Conservation (phyloP, 2,797 vertebrate genomes). For the Rhincodon typus region DNA sequence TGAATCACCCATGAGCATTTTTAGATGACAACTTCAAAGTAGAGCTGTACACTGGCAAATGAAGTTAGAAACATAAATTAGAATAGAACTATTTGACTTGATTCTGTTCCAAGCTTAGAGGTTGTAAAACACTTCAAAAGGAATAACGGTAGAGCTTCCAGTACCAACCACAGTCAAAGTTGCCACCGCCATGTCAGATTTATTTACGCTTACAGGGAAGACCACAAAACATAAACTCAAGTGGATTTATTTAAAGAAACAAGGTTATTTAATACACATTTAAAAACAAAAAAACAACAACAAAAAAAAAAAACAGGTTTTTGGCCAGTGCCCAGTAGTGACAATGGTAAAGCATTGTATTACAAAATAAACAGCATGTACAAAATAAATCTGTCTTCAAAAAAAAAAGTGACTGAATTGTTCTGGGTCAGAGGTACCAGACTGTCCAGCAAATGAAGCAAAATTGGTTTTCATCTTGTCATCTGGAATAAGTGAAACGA, state of each 20-base stretch:
- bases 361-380: slow-evolving; percentile 36
- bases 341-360: slow-evolving; percentile 11
- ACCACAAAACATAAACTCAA: slow-evolving; percentile 16
- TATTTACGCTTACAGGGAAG: slow-evolving; percentile 25
- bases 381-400: not conserved
- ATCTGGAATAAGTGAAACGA: slow-evolving; percentile 10
- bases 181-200: not conserved
- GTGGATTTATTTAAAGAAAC: slow-evolving; percentile 29
- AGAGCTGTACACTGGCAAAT: not conserved
- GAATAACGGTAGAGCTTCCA: not conserved
- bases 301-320: slow-evolving; percentile 12
- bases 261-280: slow-evolving; percentile 22
- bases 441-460: slow-evolving; percentile 14
- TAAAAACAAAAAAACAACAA: slow-evolving; percentile 21
- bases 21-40: not conserved
- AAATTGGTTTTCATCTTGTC: not conserved
- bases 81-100: not conserved
- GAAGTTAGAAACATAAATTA: not conserved
- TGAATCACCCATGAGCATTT: not conserved
- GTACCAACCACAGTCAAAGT: not conserved
- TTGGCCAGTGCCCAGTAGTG: not conserved
- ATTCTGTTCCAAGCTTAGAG: not conserved
- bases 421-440: not conserved
- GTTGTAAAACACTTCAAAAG: not conserved
- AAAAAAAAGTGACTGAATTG: slow-evolving; percentile 13